phyloP scores from a whole-genome alignment of 2,113 vertebrate genomes.

The Orientallactaga bullata region DNA sequence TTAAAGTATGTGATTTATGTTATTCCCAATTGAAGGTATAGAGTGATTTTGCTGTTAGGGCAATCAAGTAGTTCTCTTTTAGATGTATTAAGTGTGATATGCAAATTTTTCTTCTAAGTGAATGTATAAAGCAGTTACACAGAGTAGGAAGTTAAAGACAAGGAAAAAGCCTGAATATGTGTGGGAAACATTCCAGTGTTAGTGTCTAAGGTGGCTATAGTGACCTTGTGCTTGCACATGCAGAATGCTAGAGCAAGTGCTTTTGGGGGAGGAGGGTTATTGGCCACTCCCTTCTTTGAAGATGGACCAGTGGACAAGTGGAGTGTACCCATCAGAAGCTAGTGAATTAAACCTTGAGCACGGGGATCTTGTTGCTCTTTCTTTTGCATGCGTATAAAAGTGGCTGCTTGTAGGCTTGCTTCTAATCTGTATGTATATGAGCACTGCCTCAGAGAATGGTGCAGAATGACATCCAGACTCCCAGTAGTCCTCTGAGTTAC shows the following conservation, averaged over 20 bases:
- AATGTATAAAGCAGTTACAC: constrained; percentile 34
- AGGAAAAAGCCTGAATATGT: background rate
- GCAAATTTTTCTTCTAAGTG: constrained; percentile 56
- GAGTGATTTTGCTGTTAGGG: background rate
- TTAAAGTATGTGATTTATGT: constrained; percentile 31
- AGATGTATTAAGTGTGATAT: constrained; percentile 20
- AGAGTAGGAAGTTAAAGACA: constrained; percentile 31
- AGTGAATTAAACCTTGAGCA: background rate
- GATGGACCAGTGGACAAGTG: background rate
- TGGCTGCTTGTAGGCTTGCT: background rate
- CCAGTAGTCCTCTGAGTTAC: too few relatives aligned
- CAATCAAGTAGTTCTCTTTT: constrained; percentile 27
- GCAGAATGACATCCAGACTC: too few relatives aligned
- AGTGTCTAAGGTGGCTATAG: background rate
- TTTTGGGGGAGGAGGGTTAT: background rate
- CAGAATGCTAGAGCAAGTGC: background rate
- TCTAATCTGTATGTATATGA: background rate
- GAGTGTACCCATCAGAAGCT: background rate
- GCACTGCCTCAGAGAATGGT: background rate
- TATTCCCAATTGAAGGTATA: constrained; percentile 46
- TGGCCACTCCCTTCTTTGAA: background rate
- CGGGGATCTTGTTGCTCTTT: background rate
- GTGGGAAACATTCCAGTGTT: background rate
- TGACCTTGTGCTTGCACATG: background rate
- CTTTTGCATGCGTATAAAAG: too few relatives aligned